Percentiles rank a stretch among this genome's conserved stretches.
Evolutionary conservation across 2,888 invertebrate species (phyloP).

Genomic region (Nomada hirtipes): DNA sequence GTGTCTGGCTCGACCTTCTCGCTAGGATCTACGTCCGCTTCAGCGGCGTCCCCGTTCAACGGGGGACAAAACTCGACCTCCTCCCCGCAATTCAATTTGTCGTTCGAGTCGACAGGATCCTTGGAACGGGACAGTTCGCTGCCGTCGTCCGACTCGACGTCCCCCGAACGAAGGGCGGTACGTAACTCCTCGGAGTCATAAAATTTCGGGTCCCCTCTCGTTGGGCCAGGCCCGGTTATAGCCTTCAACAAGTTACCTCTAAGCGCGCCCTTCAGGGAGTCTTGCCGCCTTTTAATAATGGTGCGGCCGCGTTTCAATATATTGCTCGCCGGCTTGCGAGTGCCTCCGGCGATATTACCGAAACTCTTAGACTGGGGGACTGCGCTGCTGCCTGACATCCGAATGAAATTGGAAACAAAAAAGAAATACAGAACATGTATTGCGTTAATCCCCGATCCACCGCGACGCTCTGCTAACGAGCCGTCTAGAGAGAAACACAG

Average conservation of each 20-base stretch:
- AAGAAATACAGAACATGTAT: conserved; percentile 46
- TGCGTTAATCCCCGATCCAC: conserved; percentile 37
- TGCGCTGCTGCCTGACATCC: conserved; percentile 64
- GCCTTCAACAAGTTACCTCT: conserved; percentile 30
- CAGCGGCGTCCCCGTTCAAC: neutral
- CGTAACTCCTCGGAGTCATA: neutral
- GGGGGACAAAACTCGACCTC: conserved; percentile 67
- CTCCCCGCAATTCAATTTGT: conserved; percentile 62
- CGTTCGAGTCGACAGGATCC: conserved; percentile 59
- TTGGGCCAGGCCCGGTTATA: conserved; percentile 8
- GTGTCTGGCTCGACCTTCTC: neutral
- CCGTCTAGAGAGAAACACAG: neutral
- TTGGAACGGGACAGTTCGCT: neutral
- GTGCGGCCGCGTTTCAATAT: conserved; percentile 81
- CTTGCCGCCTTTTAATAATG: conserved; percentile 72
- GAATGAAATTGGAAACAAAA: conserved; percentile 56
- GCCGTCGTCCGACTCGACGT: neutral
- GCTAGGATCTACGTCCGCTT: too few relatives aligned
- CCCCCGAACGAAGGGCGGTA: neutral
- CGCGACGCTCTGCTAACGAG: neutral
- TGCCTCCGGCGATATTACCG: conserved; percentile 61
- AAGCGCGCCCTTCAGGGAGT: conserved; percentile 40
- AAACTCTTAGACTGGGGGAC: conserved; percentile 62
- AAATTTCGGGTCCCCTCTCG: neutral
- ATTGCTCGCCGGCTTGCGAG: conserved; percentile 71